phyloP scores from a whole-genome alignment of 2,888 invertebrate genomes.

The Metacarcinus magister region DNA sequence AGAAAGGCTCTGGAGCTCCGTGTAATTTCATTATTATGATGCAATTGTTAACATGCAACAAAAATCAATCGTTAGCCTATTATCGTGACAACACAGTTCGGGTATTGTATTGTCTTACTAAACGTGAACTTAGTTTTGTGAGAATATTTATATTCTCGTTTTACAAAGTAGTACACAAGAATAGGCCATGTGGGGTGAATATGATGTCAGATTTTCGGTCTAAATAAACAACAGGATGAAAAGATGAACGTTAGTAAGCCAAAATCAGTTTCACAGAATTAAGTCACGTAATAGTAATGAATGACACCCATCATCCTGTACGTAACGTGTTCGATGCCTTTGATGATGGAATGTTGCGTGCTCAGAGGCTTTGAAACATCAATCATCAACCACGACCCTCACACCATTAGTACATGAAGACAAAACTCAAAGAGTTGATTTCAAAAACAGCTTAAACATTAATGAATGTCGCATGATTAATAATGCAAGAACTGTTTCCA shows the following conservation, averaged over 20 bases:
- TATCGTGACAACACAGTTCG: constrained; percentile 17
- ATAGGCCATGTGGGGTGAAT: neutral
- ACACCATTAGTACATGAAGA: neutral
- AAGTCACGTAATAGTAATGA: neutral
- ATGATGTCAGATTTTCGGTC: neutral
- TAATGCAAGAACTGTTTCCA: no score
- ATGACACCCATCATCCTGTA: neutral
- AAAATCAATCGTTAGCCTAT: neutral
- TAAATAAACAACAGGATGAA: neutral
- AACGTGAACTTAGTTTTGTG: neutral
- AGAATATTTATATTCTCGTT: neutral
- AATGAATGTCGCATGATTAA: no score
- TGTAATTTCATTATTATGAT: neutral
- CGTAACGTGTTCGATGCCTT: neutral
- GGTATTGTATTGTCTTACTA: neutral
- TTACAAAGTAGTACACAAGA: neutral
- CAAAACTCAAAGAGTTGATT: neutral
- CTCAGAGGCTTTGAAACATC: neutral
- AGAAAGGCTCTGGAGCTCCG: neutral
- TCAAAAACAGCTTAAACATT: neutral
- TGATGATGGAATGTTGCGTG: neutral
- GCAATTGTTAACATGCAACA: constrained; percentile 20
- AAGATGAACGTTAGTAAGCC: neutral
- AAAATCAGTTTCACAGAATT: neutral
- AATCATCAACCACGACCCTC: neutral